phyloP scores from a whole-genome alignment of 1,140 invertebrate species.

The Melitaea cinxia region DNA sequence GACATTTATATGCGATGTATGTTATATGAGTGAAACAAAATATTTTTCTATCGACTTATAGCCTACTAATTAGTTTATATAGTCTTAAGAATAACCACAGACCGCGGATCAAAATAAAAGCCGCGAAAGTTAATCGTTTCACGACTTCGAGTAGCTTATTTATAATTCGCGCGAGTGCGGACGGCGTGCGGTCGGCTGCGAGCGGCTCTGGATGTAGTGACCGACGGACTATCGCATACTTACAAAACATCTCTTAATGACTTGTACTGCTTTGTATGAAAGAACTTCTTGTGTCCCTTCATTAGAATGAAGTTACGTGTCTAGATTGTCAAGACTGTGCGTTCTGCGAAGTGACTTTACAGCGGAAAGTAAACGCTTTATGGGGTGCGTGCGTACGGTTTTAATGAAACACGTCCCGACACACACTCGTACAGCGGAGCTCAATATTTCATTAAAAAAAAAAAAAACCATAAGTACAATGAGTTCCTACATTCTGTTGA shows the following conservation, averaged over 20 bases:
- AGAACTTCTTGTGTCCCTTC: not conserved
- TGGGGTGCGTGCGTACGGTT: not conserved
- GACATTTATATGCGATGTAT: too few species aligned
- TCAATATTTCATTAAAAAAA: not conserved
- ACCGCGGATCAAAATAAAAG: not conserved
- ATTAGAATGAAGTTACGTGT: constrained; percentile 5
- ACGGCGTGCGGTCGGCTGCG: not conserved
- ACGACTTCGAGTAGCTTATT: not conserved
- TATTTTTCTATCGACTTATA: too few species aligned
- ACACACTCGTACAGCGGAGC: not conserved
- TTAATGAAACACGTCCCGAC: not conserved
- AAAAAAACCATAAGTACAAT: not conserved
- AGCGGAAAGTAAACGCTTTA: constrained; percentile 1
- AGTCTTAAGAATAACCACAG: not conserved
- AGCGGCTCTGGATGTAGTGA: not conserved
- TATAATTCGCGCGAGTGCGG: not conserved
- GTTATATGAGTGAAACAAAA: too few species aligned
- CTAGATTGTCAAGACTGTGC: not conserved
- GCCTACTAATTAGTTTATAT: too few species aligned
- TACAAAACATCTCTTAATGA: constrained; percentile 3
- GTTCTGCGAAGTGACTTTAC: not conserved
- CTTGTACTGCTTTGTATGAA: not conserved
- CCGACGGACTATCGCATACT: not conserved
- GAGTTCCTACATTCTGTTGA: not conserved
- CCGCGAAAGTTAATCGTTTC: not conserved